These are phyloP conservation scores for Graptemys geographica DNA, from an alignment of 2,797 vertebrate genomes.

Conservation along the genomic window DNA sequence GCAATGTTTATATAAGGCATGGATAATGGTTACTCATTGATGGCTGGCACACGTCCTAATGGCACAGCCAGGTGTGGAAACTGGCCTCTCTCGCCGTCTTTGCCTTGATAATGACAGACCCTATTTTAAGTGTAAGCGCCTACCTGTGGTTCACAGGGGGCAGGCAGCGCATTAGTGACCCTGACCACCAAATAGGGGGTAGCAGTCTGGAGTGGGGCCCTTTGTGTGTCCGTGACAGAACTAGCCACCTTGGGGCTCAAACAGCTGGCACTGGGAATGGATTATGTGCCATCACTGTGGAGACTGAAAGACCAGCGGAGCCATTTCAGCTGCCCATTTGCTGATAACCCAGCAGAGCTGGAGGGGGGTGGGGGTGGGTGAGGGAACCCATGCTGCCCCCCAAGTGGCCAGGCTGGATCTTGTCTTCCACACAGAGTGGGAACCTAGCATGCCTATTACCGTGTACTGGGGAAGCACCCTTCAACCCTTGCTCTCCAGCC, in stretches of 20 bases:
- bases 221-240: background rate
- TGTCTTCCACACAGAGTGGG: background rate
- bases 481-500: background rate
- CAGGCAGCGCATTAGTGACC: background rate
- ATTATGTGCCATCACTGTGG: background rate
- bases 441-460: background rate
- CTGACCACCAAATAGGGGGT: background rate
- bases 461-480: background rate
- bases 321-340: background rate
- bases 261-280: background rate
- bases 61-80: background rate
- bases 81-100: background rate
- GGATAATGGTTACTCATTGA: conserved; percentile 50
- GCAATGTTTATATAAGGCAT: background rate
- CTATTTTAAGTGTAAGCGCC: background rate
- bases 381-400: background rate
- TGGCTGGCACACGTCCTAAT: accelerated
- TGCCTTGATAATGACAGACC: background rate
- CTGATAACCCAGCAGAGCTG: background rate
- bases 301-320: background rate
- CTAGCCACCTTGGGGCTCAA: background rate
- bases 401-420: background rate
- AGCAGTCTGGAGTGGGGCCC: background rate
- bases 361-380: background rate
- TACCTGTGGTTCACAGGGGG: background rate